Evolutionary conservation across 2,888 invertebrate species (phyloP).

Genomic region (Leptinotarsa rubiginosa): DNA sequence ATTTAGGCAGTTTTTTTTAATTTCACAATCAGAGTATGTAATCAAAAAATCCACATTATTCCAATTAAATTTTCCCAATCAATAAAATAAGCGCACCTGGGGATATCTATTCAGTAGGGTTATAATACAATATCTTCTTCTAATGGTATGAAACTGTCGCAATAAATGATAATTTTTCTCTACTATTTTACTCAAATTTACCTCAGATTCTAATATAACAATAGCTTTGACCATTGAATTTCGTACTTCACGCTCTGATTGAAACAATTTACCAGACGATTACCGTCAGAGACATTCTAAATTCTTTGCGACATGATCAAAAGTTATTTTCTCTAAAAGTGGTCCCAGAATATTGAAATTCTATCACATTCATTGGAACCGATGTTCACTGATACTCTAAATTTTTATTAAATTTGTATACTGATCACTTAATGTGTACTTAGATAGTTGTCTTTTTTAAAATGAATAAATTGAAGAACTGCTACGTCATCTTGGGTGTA

Average conservation of each 20-base stretch:
- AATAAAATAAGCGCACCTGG: no score
- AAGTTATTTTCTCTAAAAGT: not conserved
- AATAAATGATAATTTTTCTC: not conserved
- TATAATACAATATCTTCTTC: no score
- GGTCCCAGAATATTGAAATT: not conserved
- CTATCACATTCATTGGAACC: not conserved
- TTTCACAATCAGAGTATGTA: no score
- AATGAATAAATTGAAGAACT: not conserved
- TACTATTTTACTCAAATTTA: not conserved
- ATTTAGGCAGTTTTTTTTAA: no score
- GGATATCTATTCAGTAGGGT: no score
- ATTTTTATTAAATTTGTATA: no score
- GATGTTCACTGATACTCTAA: no score
- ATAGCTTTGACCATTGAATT: not conserved
- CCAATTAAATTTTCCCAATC: no score
- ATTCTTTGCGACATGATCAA: not conserved
- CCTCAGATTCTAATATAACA: not conserved
- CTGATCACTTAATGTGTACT: not conserved
- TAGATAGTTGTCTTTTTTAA: not conserved
- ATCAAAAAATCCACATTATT: no score
- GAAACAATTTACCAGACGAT: not conserved
- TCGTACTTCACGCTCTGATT: not conserved
- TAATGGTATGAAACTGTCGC: no score
- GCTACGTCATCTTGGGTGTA: no score
- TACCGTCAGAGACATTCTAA: not conserved